Evolutionary conservation across 2,113 vertebrate species (phyloP).

Genomic region (Rana temporaria): DNA sequence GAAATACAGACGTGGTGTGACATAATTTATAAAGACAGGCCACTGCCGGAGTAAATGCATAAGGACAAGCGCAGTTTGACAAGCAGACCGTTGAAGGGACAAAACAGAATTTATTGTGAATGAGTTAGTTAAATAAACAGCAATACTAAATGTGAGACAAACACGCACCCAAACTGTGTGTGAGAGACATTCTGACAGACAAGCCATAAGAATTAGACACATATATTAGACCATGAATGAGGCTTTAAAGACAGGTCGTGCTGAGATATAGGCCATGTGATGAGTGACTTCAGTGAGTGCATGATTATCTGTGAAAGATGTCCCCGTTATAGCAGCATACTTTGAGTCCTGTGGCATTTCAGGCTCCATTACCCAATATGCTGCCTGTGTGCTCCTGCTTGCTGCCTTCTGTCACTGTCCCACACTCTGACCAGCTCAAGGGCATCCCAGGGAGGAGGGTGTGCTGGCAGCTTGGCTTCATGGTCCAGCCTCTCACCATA

Average conservation of each 20-base stretch:
- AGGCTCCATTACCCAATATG: conserved; percentile 48
- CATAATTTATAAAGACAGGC: conserved; percentile 13
- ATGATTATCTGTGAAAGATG: conserved; percentile 44
- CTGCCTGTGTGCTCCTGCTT: conserved; percentile 21
- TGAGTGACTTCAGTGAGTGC: conserved; percentile 16
- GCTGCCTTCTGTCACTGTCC: conserved; percentile 47
- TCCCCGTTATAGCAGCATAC: conserved; percentile 15
- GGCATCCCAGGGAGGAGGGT: conserved; percentile 32
- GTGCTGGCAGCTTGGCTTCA: conserved; percentile 23
- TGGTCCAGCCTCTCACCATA: conserved; percentile 32
- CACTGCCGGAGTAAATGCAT: not conserved
- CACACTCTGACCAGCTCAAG: conserved; percentile 42
- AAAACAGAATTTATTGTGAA: not conserved
- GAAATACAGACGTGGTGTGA: not conserved
- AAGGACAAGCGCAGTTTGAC: not conserved
- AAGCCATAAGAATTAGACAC: not conserved
- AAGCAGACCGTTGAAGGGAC: not conserved
- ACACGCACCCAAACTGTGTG: not conserved
- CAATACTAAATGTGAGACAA: not conserved
- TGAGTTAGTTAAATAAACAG: conserved; percentile 6
- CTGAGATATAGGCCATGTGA: conserved; percentile 5
- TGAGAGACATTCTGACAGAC: conserved; percentile 19
- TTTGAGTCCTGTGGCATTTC: conserved; percentile 38
- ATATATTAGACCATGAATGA: conserved; percentile 17
- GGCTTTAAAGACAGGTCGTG: conserved; percentile 22